These are phyloP conservation scores for Sebastes fasciatus DNA, from an alignment of 2,113 vertebrate genomes.

Conservation along the genomic window DNA sequence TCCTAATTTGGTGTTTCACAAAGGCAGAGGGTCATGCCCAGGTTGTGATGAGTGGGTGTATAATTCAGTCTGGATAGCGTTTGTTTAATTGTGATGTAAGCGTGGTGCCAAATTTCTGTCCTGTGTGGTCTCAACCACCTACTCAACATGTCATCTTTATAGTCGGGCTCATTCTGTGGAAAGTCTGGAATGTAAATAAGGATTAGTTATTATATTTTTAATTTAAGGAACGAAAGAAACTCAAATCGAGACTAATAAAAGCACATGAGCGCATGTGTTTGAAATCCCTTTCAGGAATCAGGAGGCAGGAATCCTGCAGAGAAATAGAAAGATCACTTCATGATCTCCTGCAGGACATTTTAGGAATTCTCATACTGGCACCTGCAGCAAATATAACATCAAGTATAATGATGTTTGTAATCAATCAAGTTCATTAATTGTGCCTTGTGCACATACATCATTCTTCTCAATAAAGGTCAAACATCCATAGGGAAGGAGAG, in stretches of 20 bases:
- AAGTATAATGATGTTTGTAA: neutral
- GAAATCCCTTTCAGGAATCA: neutral
- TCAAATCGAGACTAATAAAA: neutral
- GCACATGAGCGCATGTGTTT: neutral
- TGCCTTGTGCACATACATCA: neutral
- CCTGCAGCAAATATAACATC: neutral
- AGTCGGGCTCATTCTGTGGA: conserved; percentile 1
- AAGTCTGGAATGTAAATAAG: conserved; percentile 23
- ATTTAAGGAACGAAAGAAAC: conserved; percentile 9
- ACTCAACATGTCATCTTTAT: conserved; percentile 53
- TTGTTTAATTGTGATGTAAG: conserved; percentile 55
- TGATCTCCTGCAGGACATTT: neutral
- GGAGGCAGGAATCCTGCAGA: neutral
- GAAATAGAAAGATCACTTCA: neutral
- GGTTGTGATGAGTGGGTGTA: conserved; percentile 28
- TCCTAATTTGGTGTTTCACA: conserved; percentile 59
- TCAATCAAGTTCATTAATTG: neutral
- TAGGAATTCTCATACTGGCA: neutral
- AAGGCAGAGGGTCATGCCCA: conserved; percentile 24
- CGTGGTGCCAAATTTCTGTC: conserved; percentile 45
- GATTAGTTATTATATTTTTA: conserved; percentile 12
- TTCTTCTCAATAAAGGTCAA: neutral
- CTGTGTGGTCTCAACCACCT: conserved; percentile 54
- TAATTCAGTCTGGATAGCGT: conserved; percentile 53
- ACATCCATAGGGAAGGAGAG: neutral